These are phyloP conservation scores for Sebastes minor DNA, from an alignment of 2,797 vertebrate species.

Conservation along the genomic window DNA sequence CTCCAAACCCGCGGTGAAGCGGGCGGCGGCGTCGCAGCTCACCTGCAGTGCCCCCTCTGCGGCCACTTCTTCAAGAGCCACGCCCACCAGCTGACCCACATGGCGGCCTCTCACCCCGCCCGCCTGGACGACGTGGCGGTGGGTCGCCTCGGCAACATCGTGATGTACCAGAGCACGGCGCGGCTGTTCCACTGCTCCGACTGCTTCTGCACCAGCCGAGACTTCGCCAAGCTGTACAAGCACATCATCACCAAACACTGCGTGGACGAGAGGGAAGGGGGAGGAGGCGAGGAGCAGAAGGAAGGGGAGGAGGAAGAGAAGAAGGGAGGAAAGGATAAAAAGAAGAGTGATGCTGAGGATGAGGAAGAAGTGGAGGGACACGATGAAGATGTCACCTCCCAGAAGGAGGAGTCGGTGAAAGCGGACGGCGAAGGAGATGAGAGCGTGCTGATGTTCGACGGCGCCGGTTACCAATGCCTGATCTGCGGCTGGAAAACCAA, in stretches of 20 bases:
- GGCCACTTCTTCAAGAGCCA: slow-evolving; percentile 68
- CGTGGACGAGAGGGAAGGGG: slow-evolving; percentile 9
- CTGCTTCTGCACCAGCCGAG: slow-evolving; percentile 67
- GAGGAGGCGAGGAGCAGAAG: not conserved
- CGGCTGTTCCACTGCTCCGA: slow-evolving; percentile 69
- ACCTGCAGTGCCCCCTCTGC: slow-evolving; percentile 64
- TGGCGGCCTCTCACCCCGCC: slow-evolving; percentile 55
- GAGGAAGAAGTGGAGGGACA: not conserved
- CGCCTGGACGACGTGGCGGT: slow-evolving; percentile 40
- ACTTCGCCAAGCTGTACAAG: slow-evolving; percentile 69
- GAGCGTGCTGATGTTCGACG: slow-evolving; percentile 16
- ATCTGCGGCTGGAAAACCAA: slow-evolving; percentile 66
- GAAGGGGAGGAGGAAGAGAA: not conserved
- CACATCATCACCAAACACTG: slow-evolving; percentile 72
- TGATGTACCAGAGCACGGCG: slow-evolving; percentile 68
- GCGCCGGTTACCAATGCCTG: slow-evolving; percentile 41
- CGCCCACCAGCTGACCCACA: slow-evolving; percentile 65
- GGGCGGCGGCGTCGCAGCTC: slow-evolving; percentile 27
- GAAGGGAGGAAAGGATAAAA: not conserved
- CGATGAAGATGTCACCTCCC: not conserved
- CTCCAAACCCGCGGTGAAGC: slow-evolving; percentile 25
- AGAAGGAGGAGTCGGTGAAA: not conserved
- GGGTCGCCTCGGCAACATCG: slow-evolving; percentile 66
- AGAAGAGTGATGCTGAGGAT: not conserved
- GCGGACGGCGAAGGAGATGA: not conserved